Conservation (phyloP, 2,797 vertebrate genomes). For the Gouania willdenowi region DNA sequence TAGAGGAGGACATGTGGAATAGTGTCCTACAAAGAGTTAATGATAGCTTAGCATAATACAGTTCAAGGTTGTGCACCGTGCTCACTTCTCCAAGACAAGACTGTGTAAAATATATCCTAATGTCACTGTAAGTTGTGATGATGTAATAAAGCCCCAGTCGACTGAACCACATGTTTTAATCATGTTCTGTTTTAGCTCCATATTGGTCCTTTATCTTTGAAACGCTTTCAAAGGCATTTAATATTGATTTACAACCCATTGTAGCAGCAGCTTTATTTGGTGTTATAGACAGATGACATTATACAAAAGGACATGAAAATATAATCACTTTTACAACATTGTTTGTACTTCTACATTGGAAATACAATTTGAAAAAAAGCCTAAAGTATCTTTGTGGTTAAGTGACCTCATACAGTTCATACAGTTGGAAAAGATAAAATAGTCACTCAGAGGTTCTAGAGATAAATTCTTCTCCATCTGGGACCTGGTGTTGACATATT, state of each 20-base stretch:
- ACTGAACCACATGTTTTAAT: slow-evolving; percentile 1
- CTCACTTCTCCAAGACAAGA: not conserved
- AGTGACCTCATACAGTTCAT: not conserved
- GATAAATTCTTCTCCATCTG: not conserved
- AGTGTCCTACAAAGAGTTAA: not conserved
- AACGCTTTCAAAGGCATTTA: not conserved
- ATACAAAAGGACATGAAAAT: not conserved
- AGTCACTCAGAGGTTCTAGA: not conserved
- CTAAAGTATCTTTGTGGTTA: not conserved
- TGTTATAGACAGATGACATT: not conserved
- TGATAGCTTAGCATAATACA: not conserved
- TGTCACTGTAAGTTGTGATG: not conserved
- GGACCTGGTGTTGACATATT: not conserved
- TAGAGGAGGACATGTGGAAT: not conserved
- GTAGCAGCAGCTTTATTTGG: not conserved
- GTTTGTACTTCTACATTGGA: not conserved
- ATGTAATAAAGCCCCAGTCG: not conserved
- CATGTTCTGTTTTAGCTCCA: not conserved
- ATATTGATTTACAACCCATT: not conserved
- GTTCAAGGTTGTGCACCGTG: not conserved
- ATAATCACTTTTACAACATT: not conserved
- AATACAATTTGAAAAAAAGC: not conserved
- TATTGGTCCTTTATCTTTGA: not conserved
- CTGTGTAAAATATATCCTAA: not conserved
- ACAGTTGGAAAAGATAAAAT: not conserved